Evolutionary conservation across 2,888 invertebrate species (phyloP), one percentile per base, ranked within the genome.

Genomic region (Netelia fuscicornis): DNA sequence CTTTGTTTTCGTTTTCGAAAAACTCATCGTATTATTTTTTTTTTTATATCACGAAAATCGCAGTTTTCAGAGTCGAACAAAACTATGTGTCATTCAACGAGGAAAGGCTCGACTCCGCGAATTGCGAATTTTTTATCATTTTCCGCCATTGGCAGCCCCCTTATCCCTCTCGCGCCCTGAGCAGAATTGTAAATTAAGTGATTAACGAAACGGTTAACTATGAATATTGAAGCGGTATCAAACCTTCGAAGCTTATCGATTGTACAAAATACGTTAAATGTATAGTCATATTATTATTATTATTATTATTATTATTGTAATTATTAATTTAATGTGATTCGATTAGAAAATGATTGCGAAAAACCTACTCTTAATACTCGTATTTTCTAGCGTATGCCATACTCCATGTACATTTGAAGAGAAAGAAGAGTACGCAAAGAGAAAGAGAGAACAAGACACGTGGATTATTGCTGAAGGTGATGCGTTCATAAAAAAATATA

Each of bases 221-320:
- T 58, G 67, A 86, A 87, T 87, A 87, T 87, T 86, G 85, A 86
- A 88, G 86, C 85, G 87, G 87, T 89, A 84, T 90, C 86, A 83
- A 88, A 90, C 86, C 91, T 90, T 89, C 85, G 91, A 92, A 92
- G 90, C 91, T 91, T 92, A 91, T 89, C 87, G 81, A 91, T 89
- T 92, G 92, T 92, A 92, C 91, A 92, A 92, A 92, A 90, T 91
- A 92, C 87, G 87, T 91, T 91, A 91, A 90, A 90, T 91, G 90
- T 91, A 90, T 92, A 92, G 89, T 70, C 86, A 87, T 87, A 89
- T 87, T 81, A 87, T 87, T 86, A 89, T 87, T 87, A 90, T 86
- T 89, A 88, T 90, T 89, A 90, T 90, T 87, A 84, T 85, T 80
- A 88, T 86, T 89, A 89, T 87, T 90, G 88, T 90, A 88, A 89